Evolutionary conservation across 2,797 vertebrate genomes (phyloP).

Genomic region (Perodicticus potto): DNA sequence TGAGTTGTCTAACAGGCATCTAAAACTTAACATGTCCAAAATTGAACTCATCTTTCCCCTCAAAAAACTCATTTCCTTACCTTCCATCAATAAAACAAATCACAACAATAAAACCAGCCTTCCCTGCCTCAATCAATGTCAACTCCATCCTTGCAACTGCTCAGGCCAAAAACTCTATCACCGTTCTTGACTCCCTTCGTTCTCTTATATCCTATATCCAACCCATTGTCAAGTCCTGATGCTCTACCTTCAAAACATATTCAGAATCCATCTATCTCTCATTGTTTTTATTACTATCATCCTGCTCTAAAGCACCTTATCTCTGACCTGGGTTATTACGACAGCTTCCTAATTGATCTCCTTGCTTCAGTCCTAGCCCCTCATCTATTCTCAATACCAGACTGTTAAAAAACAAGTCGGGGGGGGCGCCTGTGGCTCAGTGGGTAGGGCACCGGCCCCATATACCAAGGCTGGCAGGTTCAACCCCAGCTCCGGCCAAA

Average conservation of each 20-base stretch:
- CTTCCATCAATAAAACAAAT: not conserved
- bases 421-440: too few species aligned
- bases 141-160: not conserved
- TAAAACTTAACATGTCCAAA: not conserved
- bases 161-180: not conserved
- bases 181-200: not conserved
- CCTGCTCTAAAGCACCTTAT: not conserved
- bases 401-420: not conserved
- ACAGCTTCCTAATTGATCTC: not conserved
- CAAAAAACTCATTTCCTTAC: not conserved
- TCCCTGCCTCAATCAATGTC: not conserved
- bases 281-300: not conserved
- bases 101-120: not conserved
- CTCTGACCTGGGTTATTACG: not conserved
- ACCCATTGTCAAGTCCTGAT: not conserved
- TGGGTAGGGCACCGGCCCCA: too few species aligned
- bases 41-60: not conserved
- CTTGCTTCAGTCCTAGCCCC: not conserved
- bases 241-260: not conserved
- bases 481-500: too few species aligned
- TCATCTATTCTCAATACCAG: not conserved
- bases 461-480: too few species aligned
- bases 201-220: not conserved
- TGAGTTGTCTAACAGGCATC: not conserved
- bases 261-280: not conserved